These are phyloP conservation scores for Neosilurus hyrtlii DNA, from an alignment of 2,797 vertebrate genomes.

Conservation along the genomic window DNA sequence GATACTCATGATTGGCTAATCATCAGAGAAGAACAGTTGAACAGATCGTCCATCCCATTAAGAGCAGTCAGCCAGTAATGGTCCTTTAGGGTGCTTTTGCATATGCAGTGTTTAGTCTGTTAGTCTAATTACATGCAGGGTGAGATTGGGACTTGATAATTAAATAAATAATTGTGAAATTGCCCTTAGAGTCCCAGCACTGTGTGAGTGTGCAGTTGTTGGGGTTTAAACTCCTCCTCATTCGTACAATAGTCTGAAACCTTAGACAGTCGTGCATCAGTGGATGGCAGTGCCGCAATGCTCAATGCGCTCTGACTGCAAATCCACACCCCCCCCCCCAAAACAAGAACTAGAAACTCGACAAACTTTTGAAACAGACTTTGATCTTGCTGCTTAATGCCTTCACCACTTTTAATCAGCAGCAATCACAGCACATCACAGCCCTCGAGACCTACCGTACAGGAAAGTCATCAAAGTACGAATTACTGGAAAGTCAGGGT, in stretches of 20 bases:
- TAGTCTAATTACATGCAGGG: neutral
- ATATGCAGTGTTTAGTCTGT: neutral
- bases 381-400: constrained; percentile 37
- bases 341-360: neutral
- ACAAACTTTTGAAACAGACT: constrained; percentile 34
- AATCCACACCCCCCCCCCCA: neutral
- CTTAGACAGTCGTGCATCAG: neutral
- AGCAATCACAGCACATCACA: constrained; percentile 19
- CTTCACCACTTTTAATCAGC: constrained; percentile 44
- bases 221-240: neutral
- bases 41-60: neutral
- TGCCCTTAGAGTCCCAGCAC: neutral
- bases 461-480: constrained; percentile 31
- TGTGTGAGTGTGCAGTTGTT: neutral
- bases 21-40: neutral
- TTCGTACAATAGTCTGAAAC: neutral
- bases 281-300: neutral
- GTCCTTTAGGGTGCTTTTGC: neutral
- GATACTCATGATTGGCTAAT: neutral
- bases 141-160: neutral
- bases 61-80: neutral
- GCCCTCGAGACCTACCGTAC: constrained; percentile 12
- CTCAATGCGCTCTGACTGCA: neutral
- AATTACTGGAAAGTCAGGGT: constrained; percentile 29
- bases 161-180: neutral